Conservation (phyloP, 2,113 vertebrate genomes). For the Origma solitaria region DNA sequence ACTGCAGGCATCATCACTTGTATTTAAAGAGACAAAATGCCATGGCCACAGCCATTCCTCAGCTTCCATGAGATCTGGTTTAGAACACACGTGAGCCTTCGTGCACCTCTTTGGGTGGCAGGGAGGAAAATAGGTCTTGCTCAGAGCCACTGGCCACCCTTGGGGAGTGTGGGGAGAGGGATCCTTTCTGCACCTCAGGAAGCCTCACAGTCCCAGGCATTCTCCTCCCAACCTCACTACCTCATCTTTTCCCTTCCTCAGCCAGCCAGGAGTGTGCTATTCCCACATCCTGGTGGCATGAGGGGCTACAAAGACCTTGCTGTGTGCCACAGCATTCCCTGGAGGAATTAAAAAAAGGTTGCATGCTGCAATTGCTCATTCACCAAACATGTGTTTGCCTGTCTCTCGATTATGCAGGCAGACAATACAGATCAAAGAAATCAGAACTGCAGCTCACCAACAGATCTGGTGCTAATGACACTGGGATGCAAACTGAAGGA, state of each 20-base stretch:
- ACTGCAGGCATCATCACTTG: neutral
- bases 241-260: neutral
- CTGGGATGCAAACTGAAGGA: conserved; percentile 40
- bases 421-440: conserved; percentile 43
- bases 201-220: neutral
- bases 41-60: neutral
- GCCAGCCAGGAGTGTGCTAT: neutral
- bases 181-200: rapidly evolving
- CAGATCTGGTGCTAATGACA: conserved; percentile 26
- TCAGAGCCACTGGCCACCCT: rapidly evolving
- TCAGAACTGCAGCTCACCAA: conserved; percentile 14
- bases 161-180: rapidly evolving
- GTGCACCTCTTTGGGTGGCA: rapidly evolving
- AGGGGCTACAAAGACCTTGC: neutral
- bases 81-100: rapidly evolving
- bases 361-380: neutral
- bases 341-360: neutral
- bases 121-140: neutral
- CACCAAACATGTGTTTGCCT: neutral
- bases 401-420: neutral
- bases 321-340: rapidly evolving
- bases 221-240: neutral
- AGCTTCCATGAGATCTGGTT: neutral
- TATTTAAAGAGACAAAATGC: rapidly evolving
- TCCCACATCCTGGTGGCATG: rapidly evolving